Conservation (phyloP, 2,888 invertebrate species). For the Kryphioiulus occultus region DNA sequence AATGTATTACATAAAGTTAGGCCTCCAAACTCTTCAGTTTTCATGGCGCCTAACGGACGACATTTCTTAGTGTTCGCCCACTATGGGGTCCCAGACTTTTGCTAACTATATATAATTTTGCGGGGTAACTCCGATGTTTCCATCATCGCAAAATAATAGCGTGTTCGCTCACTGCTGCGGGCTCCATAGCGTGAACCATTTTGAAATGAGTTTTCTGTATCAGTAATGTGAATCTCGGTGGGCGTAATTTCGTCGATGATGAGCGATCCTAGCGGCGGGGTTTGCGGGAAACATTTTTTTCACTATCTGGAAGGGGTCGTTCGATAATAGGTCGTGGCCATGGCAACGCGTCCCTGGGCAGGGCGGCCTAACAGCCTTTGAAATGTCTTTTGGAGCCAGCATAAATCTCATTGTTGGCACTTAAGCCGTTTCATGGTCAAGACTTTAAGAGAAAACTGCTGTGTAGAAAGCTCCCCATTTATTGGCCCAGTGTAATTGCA, state of each 20-base stretch:
- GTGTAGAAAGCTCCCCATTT: constrained; percentile 25
- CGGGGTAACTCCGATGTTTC: constrained; percentile 1
- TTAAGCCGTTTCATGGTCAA: constrained; percentile 40
- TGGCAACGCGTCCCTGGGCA: constrained; percentile 32
- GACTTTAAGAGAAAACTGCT: constrained; percentile 41
- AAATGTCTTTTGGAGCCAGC: constrained; percentile 46
- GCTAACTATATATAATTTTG: constrained; percentile 33
- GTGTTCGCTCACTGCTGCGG: constrained; percentile 2
- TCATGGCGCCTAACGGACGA: constrained; percentile 10
- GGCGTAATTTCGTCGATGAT: constrained; percentile 27
- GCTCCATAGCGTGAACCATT: constrained; percentile 36
- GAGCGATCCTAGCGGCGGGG: constrained; percentile 32
- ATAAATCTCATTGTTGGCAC: constrained; percentile 47
- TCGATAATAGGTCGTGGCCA: constrained; percentile 43
- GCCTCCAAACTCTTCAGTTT: not conserved
- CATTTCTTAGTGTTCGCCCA: not conserved
- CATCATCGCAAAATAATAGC: constrained; percentile 36
- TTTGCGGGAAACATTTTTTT: not conserved
- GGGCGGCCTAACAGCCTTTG: constrained; percentile 44
- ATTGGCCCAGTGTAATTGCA: constrained; percentile 39
- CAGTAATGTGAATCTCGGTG: constrained; percentile 36
- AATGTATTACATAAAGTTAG: not conserved
- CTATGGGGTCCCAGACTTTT: constrained; percentile 14
- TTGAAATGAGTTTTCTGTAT: constrained; percentile 39
- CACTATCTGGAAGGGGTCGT: constrained; percentile 20